Base-by-base conservation (phyloP, 2,888 invertebrate genomes). In the Spisula solida region DNA sequence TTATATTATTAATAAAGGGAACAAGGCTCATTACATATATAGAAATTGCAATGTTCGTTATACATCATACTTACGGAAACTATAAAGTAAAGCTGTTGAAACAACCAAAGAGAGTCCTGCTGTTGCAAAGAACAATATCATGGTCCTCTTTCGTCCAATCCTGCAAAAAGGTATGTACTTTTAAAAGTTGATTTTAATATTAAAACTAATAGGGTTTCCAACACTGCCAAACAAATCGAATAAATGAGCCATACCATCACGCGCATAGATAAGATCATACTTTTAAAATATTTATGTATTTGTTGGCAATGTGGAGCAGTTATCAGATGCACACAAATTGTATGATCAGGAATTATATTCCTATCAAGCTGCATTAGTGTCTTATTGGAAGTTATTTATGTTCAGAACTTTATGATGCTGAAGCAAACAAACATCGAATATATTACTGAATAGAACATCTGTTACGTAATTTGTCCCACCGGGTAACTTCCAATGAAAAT, bases 141-240 rank as follows among this genome's bases (percentile, higher is more conserved):
- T 79, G 8, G 92, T 91, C 56, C 81, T 87, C 75, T 93, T 92
- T 31, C 94, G 82, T 18, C 94, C 94, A 82, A 92, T 91, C 56
- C 94, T 94, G 83, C n/a, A 90, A 87, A 14, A 56, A 25, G 18
- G 18, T n/a, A 48, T 31, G 0, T 66, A 66, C 60, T 5, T 66
- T 2, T 66, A 66, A 6, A 5, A 66, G 1, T 66, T 6, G 25
- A 25, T 0, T 10, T 25, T 25, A 66, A 25, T 25, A 25, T 25
- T n/a, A 12, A 25, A 25, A 25, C 5, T 66, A 10, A n/a, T 10
- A 10, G 60, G 60, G 60, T 66, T 66, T 66, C 60, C 20, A 66
- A 25, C 25, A 25, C 60, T 25, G 18, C n/a, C 60, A 66, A 51
- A 51, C 14, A 10, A 14, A 51, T 16, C 6, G 51, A 16, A n/a